These are phyloP conservation scores for Hypotaenidia okinawae DNA, from an alignment of 2,797 vertebrate genomes.

Conservation along the genomic window DNA sequence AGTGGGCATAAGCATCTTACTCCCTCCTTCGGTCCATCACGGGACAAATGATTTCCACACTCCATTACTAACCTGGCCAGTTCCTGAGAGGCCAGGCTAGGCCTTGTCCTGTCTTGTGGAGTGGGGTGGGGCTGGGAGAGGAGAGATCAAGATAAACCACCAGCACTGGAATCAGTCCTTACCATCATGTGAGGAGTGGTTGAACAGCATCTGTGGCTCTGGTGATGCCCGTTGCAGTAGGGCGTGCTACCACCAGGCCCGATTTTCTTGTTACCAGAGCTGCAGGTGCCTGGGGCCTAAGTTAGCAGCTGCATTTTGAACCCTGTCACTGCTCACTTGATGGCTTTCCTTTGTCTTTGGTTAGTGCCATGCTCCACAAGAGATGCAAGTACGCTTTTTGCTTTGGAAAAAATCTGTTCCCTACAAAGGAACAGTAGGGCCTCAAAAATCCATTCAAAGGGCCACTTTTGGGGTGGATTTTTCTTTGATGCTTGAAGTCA, in stretches of 20 bases:
- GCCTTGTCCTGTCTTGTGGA: not conserved
- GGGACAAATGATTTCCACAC: not conserved
- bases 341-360: not conserved
- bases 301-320: not conserved
- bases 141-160: not conserved
- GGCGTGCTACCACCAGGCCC: fast-evolving
- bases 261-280: not conserved
- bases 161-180: not conserved
- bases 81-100: not conserved
- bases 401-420: not conserved
- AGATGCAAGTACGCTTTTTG: not conserved
- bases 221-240: not conserved
- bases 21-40: not conserved
- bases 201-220: not conserved
- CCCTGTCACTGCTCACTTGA: not conserved
- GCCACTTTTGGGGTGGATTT: not conserved
- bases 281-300: too few species aligned
- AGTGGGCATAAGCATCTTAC: not conserved
- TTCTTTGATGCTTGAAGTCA: not conserved
- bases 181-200: fast-evolving
- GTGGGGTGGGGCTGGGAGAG: not conserved
- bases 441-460: not conserved
- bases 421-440: not conserved
- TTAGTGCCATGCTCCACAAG: not conserved
- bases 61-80: not conserved